phyloP scores from a whole-genome alignment of 2,888 invertebrate genomes.

The Auanema freiburgensis region DNA sequence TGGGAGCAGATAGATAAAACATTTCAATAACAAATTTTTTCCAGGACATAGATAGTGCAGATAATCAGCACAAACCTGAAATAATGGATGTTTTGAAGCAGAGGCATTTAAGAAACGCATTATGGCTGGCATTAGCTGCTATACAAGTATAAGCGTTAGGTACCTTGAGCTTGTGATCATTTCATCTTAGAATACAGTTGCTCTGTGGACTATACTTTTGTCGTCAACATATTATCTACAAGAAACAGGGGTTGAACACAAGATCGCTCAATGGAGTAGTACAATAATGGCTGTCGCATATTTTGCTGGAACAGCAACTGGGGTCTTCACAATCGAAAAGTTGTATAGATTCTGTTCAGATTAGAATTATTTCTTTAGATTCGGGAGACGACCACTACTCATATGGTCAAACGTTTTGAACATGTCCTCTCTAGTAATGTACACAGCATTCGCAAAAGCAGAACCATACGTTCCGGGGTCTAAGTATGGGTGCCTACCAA shows the following conservation, averaged over 20 bases:
- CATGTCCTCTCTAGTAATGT: constrained; percentile 17
- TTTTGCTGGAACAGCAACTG: constrained; percentile 17
- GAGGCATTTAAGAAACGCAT: constrained; percentile 15
- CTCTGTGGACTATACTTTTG: constrained; percentile 19
- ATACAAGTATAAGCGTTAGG: background rate
- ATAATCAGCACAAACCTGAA: constrained; percentile 1
- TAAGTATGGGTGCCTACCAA: constrained; percentile 17
- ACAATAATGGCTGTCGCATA: constrained; percentile 21
- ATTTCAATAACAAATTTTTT: background rate
- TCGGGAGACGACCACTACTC: constrained; percentile 14
- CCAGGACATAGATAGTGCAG: constrained; percentile 13
- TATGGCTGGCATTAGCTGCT: constrained; percentile 14
- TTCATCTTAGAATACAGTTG: constrained; percentile 14
- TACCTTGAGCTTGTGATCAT: too few species aligned
- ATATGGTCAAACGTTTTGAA: constrained; percentile 19
- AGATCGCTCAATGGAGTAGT: constrained; percentile 19
- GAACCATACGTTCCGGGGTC: constrained; percentile 15
- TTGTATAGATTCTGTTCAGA: background rate
- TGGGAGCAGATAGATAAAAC: too few species aligned
- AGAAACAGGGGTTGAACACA: constrained; percentile 15
- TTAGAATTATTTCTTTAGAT: background rate
- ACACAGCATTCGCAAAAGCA: constrained; percentile 16
- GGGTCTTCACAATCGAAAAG: constrained; percentile 19
- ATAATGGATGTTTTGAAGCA: constrained; percentile 12
- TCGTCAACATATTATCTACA: constrained; percentile 16